Base-by-base conservation (phyloP, 2,888 invertebrate species). In the Coenonympha glycerion region DNA sequence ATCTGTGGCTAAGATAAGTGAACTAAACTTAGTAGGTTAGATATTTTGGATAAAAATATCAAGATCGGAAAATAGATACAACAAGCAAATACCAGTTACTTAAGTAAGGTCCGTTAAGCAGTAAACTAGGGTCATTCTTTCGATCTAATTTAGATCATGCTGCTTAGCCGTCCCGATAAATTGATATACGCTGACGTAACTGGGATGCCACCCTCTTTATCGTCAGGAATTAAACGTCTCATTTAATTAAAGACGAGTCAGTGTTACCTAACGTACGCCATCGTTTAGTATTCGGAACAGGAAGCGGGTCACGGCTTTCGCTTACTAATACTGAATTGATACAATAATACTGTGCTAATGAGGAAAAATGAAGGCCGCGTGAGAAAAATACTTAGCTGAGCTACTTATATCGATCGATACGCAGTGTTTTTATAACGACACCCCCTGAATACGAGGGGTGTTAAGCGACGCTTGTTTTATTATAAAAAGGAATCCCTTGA, bases 1-100 rank as follows among this genome's bases (percentile, higher is more conserved):
- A 22, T 28, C 21, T 46, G 45, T 42, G 46, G 57, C 52, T 55
- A 53, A 42, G 39, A 46, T 28, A 51, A 51, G 28, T 21, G 39
- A 9, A n/a, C n/a, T n/a, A n/a, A n/a, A n/a, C n/a, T n/a, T n/a
- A n/a, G n/a, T n/a, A n/a, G n/a, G n/a, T n/a, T n/a, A n/a, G n/a
- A n/a, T n/a, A n/a, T n/a, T n/a, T n/a, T n/a, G n/a, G n/a, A n/a
- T n/a, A n/a, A n/a, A n/a, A n/a, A n/a, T n/a, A n/a, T n/a, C n/a
- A n/a, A n/a, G n/a, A n/a, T n/a, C n/a, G n/a, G n/a, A n/a, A n/a
- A n/a, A n/a, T n/a, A n/a, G n/a, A n/a, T n/a, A n/a, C n/a, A n/a
- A n/a, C n/a, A n/a, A n/a, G n/a, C n/a, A n/a, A n/a, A n/a, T n/a
- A n/a, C n/a, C n/a, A n/a, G n/a, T n/a, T n/a, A n/a, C n/a, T n/a